Evolutionary conservation across 2,113 vertebrate species (phyloP), one percentile per base, ranked within the genome.

Genomic region (Natator depressus): DNA sequence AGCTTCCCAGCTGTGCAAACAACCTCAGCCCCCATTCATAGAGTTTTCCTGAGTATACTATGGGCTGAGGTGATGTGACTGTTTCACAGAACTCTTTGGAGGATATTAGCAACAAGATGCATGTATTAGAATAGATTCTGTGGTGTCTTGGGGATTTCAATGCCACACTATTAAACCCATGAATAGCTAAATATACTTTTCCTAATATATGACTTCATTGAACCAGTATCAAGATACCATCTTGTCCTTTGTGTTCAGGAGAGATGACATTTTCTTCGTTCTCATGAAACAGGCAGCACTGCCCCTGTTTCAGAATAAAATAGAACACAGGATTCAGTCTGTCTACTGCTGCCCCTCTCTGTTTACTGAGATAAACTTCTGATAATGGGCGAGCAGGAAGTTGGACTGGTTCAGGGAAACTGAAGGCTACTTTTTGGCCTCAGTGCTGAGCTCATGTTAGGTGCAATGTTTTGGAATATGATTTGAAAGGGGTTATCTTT

Each of bases 221-320:
- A 89, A 91, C 38, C 94, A 97, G 91, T 92, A 92, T 82, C 1
- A 53, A 98, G 98, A 98, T 98, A 98, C 91, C 97, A 98, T 98
- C 98, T 98, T 97, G 96, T 93, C 96, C 97, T 99, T 98, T 98
- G 97, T 98, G 93, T 98, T 98, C 10, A 50, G 88, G 92, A 96
- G 97, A 96, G 93, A 95, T 98, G 98, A 97, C 97, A 98, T 98
- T 98, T 98, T 98, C 95, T 98, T 87, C 93, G 96, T 98, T 98
- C 97, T 97, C 98, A 97, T 97, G 98, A 3, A 51, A 91, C 95
- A 93, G 88, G 89, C 80, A 95, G 62, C 80, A 53, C 49, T 85
- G 91, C 94, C 96, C 95, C 76, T 91, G 51, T 94, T 95, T 53
- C 6, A 51, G 89, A 87, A 93, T 92, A 97, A 95, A 97, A 97